Conservation (phyloP, 2,797 vertebrate genomes). For the Tachyglossus aculeatus region DNA sequence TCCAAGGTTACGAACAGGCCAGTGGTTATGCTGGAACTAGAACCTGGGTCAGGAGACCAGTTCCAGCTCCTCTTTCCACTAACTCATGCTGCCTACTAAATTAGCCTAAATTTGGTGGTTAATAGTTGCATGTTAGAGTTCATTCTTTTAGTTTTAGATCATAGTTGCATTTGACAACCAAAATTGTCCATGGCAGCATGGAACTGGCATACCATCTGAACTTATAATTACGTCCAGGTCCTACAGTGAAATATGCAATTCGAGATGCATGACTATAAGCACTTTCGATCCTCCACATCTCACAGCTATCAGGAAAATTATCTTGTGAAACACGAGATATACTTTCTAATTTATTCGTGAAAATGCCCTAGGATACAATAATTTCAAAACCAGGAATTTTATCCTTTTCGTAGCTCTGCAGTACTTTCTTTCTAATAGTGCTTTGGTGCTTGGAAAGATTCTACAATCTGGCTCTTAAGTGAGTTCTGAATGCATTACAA, state of each 20-base stretch:
- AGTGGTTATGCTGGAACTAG: too few species aligned
- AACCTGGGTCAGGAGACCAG: too few species aligned
- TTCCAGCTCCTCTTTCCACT: too few species aligned
- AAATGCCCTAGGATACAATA: background rate
- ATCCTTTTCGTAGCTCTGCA: slow-evolving; percentile 34
- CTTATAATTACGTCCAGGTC: slow-evolving; percentile 17
- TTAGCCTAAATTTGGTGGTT: too few species aligned
- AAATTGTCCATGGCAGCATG: slow-evolving; percentile 1
- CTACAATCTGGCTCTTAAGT: slow-evolving; percentile 54
- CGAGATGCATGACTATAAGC: slow-evolving; percentile 2
- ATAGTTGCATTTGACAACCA: slow-evolving; percentile 11
- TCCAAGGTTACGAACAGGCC: too few species aligned
- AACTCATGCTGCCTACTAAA: too few species aligned
- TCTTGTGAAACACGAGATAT: slow-evolving; percentile 14
- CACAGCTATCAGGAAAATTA: background rate
- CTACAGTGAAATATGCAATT: background rate
- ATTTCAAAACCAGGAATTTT: slow-evolving; percentile 16
- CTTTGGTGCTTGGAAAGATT: slow-evolving; percentile 51
- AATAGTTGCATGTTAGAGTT: too few species aligned
- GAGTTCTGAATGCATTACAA: slow-evolving; percentile 45
- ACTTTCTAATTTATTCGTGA: slow-evolving; percentile 13
- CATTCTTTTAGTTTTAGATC: slow-evolving; percentile 13
- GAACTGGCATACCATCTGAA: slow-evolving; percentile 23
- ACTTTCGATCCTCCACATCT: background rate
- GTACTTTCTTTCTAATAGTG: slow-evolving; percentile 59